phyloP scores from a whole-genome alignment of 2,888 invertebrate genomes.

The Napeogenes inachia region DNA sequence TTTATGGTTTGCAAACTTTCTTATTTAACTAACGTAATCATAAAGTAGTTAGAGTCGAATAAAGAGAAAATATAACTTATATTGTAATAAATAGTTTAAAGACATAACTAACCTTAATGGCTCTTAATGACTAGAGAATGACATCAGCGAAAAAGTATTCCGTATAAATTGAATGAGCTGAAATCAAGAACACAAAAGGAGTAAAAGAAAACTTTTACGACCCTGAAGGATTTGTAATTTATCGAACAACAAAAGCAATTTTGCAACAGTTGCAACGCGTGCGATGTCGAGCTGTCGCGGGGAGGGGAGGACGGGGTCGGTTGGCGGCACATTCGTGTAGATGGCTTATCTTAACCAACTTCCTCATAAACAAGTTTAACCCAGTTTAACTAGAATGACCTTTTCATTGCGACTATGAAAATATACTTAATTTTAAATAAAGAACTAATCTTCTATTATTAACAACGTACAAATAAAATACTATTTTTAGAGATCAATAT shows the following conservation, averaged over 20 bases:
- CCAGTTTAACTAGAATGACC: slow-evolving; percentile 37
- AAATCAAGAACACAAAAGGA: not conserved
- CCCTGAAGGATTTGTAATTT: slow-evolving; percentile 52
- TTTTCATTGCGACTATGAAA: not conserved
- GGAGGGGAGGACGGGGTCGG: no score
- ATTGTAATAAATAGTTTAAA: no score
- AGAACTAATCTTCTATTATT: not conserved
- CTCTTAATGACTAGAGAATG: not conserved
- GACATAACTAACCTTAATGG: no score
- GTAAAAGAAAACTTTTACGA: slow-evolving; percentile 33
- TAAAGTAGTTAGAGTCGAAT: no score
- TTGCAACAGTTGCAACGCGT: slow-evolving; percentile 50
- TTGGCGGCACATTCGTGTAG: slow-evolving; percentile 46
- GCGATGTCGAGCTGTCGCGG: slow-evolving; percentile 31
- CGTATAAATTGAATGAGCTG: not conserved
- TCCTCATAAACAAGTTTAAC: slow-evolving; percentile 54
- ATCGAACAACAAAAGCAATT: slow-evolving; percentile 61
- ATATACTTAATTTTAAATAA: not conserved
- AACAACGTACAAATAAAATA: slow-evolving; percentile 2
- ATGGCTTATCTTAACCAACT: slow-evolving; percentile 56
- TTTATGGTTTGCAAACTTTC: no score
- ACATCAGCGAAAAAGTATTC: not conserved
- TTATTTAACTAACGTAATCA: no score
- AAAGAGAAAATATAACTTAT: no score
- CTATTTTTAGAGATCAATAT: slow-evolving; percentile 13